phyloP scores from a whole-genome alignment of 2,888 invertebrate genomes.

The Watsonalla cultraria region DNA sequence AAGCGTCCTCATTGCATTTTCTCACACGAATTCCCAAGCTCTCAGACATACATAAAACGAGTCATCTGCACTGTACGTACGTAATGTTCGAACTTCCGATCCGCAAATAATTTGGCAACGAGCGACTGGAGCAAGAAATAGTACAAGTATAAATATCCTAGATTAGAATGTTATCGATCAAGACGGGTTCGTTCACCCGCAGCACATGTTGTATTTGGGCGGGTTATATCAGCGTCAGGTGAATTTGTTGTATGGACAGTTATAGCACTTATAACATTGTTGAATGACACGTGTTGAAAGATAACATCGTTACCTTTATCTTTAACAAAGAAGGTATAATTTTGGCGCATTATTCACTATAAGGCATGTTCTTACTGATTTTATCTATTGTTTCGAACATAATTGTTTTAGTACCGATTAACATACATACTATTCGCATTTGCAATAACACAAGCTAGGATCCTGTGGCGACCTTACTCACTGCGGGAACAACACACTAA shows the following conservation, averaged over 20 bases:
- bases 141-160: constrained; percentile 48
- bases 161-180: constrained; percentile 51
- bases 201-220: constrained; percentile 17
- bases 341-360: no score
- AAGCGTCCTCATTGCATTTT: no score
- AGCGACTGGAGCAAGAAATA: constrained; percentile 41
- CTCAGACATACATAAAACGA: no score
- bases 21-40: no score
- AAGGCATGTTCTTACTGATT: no score
- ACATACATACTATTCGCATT: not conserved
- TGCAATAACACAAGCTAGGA: no score
- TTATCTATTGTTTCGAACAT: not conserved
- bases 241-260: not conserved
- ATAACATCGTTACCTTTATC: not conserved
- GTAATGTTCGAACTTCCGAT: constrained; percentile 45
- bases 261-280: not conserved
- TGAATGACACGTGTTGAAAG: constrained; percentile 3
- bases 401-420: not conserved
- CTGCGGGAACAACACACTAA: no score
- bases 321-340: no score
- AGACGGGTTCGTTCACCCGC: constrained; percentile 54
- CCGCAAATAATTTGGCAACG: constrained; percentile 62
- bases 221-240: constrained; percentile 3
- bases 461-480: no score
- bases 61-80: no score